Percentiles rank a stretch among this genome's conserved stretches.
Evolutionary conservation across 2,113 vertebrate species (phyloP).

Genomic region (Enhydra lutris): DNA sequence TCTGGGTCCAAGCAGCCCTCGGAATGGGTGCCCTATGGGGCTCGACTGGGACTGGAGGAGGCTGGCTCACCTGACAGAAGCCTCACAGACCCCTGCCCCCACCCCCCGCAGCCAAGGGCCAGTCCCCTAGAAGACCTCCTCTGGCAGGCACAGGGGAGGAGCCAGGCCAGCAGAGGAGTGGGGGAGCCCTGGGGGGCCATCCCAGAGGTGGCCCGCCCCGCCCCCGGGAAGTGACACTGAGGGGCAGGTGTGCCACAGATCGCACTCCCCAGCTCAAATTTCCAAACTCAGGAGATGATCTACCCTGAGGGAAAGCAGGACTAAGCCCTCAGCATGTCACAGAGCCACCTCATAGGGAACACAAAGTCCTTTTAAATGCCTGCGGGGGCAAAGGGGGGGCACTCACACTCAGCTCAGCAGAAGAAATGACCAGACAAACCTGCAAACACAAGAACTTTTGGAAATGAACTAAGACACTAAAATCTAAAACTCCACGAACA

Average conservation of each 20-base stretch:
- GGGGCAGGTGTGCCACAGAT: neutral
- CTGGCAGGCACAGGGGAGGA: neutral
- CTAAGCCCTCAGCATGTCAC: neutral
- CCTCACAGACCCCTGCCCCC: too few relatives aligned
- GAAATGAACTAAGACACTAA: neutral
- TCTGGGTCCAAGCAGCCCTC: neutral
- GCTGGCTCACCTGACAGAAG: neutral
- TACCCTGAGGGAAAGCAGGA: neutral
- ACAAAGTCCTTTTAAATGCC: neutral
- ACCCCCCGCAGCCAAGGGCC: accelerated
- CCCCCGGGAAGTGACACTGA: neutral
- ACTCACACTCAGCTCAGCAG: neutral
- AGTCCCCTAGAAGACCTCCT: neutral
- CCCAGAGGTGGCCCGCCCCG: neutral
- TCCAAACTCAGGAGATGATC: neutral
- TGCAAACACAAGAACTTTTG: neutral
- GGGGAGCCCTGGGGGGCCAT: neutral
- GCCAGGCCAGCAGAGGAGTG: too few relatives aligned
- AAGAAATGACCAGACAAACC: neutral
- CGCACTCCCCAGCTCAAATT: neutral
- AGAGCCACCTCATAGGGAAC: neutral
- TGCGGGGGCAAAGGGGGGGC: neutral
- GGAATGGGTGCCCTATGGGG: neutral
- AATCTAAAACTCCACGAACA: neutral
- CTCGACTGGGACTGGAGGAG: too few relatives aligned